A percentile compares a stretch with the other conserved stretches of the same genome.
phyloP scores from a whole-genome alignment of 2,113 vertebrate genomes.

The Pelobates fuscus region DNA sequence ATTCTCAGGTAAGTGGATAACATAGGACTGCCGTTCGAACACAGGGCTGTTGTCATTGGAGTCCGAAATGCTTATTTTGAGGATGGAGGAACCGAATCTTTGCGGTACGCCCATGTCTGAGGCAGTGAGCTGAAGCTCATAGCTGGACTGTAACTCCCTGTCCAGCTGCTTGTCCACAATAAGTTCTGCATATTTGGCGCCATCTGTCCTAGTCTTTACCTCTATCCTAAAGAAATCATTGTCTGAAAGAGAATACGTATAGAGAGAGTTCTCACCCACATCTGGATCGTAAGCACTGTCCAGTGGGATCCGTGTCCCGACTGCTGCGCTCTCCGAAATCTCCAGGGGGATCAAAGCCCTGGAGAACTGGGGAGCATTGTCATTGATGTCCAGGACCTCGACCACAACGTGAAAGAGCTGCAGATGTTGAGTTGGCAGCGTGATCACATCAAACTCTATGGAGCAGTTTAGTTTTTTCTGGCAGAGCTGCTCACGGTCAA shows the following conservation, averaged over 20 bases:
- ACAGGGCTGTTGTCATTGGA: conserved; percentile 96
- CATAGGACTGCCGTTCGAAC: conserved; percentile 85
- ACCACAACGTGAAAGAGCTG: conserved; percentile 97
- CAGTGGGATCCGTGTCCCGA: conserved; percentile 89
- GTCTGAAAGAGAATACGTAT: conserved; percentile 84
- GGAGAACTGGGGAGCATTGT: conserved; percentile 92
- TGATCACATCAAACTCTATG: conserved; percentile 96
- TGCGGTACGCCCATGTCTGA: conserved; percentile 88
- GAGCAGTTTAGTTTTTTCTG: conserved; percentile 93
- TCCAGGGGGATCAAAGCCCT: conserved; percentile 89
- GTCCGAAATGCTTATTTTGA: conserved; percentile 92
- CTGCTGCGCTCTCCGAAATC: conserved; percentile 92
- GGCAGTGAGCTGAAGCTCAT: conserved; percentile 88
- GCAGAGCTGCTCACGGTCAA: conserved; percentile 94
- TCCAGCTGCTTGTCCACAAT: conserved; percentile 88
- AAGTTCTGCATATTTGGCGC: conserved; percentile 92
- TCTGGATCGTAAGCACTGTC: conserved; percentile 92
- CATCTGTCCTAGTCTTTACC: conserved; percentile 86
- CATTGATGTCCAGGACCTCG: conserved; percentile 95
- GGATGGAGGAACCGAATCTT: conserved; percentile 85
- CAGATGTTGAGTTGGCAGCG: conserved; percentile 90
- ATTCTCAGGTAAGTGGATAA: conserved; percentile 83
- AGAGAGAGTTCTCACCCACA: conserved; percentile 89
- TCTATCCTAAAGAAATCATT: conserved; percentile 92
- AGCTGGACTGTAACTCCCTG: conserved; percentile 82